Evolutionary conservation across 2,797 vertebrate genomes (phyloP).

Genomic region (Odontamblyopus rebecca): DNA sequence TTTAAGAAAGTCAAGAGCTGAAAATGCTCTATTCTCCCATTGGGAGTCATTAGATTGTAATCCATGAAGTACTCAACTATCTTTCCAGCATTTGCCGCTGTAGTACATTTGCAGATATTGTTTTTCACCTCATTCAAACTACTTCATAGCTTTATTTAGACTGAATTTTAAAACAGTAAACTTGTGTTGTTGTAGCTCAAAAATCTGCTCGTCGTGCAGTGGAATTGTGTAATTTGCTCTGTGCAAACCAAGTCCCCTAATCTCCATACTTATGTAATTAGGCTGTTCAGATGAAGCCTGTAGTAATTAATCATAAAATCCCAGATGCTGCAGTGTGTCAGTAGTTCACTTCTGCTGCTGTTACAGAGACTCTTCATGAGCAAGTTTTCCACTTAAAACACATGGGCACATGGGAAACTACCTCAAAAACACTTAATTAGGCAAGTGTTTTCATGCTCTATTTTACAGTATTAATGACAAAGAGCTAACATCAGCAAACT

Average conservation of each 20-base stretch:
- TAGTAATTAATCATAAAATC: conserved; percentile 73
- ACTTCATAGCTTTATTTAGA: not conserved
- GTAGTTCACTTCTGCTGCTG: conserved; percentile 54
- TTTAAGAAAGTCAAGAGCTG: too few species aligned
- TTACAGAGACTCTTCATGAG: conserved; percentile 26
- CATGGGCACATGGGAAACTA: not conserved
- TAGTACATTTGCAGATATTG: not conserved
- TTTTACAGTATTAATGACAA: not conserved
- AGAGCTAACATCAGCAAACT: conserved; percentile 1
- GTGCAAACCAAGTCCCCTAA: conserved; percentile 53
- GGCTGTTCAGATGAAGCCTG: conserved; percentile 63
- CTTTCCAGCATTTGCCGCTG: not conserved
- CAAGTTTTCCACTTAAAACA: conserved; percentile 17
- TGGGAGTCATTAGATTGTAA: not conserved
- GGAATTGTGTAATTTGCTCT: conserved; percentile 57
- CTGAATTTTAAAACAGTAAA: not conserved
- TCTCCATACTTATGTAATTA: conserved; percentile 62
- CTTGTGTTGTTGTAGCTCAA: not conserved
- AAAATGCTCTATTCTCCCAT: too few species aligned
- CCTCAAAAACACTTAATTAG: not conserved
- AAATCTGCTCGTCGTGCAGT: not conserved
- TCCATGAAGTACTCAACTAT: not conserved
- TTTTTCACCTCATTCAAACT: not conserved
- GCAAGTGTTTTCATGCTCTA: not conserved
- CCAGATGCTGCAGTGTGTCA: conserved; percentile 57